Evolutionary conservation across 2,888 invertebrate species (phyloP), one percentile per base, ranked within the genome.

Genomic region (Leucophora obtusa): DNA sequence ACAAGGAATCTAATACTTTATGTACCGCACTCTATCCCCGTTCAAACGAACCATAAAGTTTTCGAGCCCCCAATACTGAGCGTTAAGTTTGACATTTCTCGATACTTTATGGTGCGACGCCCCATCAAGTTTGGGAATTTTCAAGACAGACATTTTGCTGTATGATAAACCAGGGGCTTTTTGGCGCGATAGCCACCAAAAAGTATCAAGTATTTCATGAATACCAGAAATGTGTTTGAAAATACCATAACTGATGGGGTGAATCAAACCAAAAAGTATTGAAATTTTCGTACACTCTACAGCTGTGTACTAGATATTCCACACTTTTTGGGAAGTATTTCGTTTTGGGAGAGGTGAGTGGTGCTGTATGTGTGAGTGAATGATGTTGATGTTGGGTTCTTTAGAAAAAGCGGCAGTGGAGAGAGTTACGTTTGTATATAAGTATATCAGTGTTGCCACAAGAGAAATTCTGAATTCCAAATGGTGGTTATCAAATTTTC

Each of bases 71-170:
- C 76, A 83, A 83, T 85, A 86, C 85, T 81, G 76, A 66, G 83
- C 83, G 72, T 58, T 83, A 85, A 86, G 86, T 89, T 87, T 89
- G 89, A 90, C 89, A 89, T 89, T 87, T 90, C 87, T 85, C 83
- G 59, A 84, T 83, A 87, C 89, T 89, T 90, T 85, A 82, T 89
- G 87, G 89, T 35, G 88, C 89, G 86, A 2, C 87, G 88, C 87
- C 24, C 90, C 85, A 87, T 59, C 83, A 89, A 86, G 83, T 85
- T 81, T 82, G 35, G 2, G 24, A 47, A 83, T 84, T 83, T 77
- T 84, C 59, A n/a, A 38, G 68, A 21, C 72, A 83, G 84, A 83
- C 83, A 69, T 74, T 84, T 83, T 71, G 72, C 79, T 84, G 82
- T 78, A 82, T 56, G 62, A 81, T 71, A 81, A 84, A 84, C 81